phyloP scores from a whole-genome alignment of 1,140 invertebrate species.

The Piezodorus guildinii region DNA sequence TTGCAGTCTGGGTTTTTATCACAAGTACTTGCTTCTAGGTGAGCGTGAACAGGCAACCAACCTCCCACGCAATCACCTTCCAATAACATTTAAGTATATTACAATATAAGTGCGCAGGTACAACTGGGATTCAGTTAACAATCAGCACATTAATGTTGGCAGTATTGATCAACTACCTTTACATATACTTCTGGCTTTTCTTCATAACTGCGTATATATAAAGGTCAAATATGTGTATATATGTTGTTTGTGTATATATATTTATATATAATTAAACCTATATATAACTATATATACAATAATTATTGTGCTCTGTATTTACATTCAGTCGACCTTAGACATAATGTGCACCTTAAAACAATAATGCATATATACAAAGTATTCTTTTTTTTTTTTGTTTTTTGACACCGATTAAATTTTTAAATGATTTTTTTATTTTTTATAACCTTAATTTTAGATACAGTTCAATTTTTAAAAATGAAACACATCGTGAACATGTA shows the following conservation, averaged over 20 bases:
- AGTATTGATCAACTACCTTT: background rate
- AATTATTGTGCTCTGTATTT: conserved; percentile 12
- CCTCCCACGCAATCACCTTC: no score
- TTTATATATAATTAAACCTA: no score
- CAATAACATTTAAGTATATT: no score
- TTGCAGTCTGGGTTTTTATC: conserved; percentile 11
- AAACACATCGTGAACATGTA: conserved; percentile 9
- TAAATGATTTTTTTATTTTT: background rate
- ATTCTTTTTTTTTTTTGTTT: background rate
- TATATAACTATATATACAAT: no score
- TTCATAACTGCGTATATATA: no score
- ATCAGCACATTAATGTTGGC: conserved; percentile 12
- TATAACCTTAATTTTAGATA: background rate
- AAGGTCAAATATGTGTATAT: no score
- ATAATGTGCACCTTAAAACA: conserved; percentile 14
- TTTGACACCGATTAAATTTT: background rate
- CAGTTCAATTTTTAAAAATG: conserved; percentile 1
- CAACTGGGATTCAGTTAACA: conserved; percentile 2
- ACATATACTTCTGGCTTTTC: no score
- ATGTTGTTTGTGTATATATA: no score
- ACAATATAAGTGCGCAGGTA: conserved; percentile 3
- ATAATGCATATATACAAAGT: conserved; percentile 10
- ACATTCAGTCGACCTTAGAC: conserved; percentile 13
- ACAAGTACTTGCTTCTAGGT: conserved; percentile 7
- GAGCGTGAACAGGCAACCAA: no score